These are phyloP conservation scores for Omphaloscelis lunosa DNA, from an alignment of 2,888 invertebrate species.

Conservation along the genomic window DNA sequence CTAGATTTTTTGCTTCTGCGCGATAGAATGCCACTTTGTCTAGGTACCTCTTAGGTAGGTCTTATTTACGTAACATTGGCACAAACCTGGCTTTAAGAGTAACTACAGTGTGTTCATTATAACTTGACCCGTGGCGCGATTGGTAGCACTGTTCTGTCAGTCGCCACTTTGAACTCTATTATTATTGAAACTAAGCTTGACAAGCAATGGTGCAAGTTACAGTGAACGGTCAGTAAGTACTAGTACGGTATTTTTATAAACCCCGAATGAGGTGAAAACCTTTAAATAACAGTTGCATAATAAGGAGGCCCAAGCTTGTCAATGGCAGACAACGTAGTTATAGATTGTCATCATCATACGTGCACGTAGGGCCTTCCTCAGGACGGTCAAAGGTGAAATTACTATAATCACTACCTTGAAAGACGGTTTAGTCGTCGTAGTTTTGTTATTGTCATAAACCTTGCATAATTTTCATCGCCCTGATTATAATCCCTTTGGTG, in stretches of 20 bases:
- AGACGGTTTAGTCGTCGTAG: neutral
- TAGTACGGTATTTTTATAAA: neutral
- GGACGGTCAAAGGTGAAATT: conserved; percentile 36
- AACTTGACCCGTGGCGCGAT: too few relatives aligned
- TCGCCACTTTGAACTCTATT: too few relatives aligned
- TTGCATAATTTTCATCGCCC: neutral
- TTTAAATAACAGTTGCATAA: neutral
- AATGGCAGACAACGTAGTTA: neutral
- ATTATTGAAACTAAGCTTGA: too few relatives aligned
- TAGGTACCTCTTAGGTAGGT: neutral
- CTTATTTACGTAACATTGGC: neutral
- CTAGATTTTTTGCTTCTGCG: neutral
- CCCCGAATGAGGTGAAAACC: neutral
- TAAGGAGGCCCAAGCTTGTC: neutral
- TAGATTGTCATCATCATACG: conserved; percentile 16
- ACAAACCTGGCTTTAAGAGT: neutral
- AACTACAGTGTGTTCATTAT: neutral
- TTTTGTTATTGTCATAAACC: neutral
- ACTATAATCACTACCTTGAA: neutral
- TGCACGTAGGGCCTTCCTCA: conserved; percentile 8
- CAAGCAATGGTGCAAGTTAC: too few relatives aligned
- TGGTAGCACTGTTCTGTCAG: too few relatives aligned
- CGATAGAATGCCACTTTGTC: neutral
- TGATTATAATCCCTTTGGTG: neutral
- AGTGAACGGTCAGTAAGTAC: too few relatives aligned